Conservation (phyloP, 2,113 vertebrate genomes). For the Clarias gariepinus region DNA sequence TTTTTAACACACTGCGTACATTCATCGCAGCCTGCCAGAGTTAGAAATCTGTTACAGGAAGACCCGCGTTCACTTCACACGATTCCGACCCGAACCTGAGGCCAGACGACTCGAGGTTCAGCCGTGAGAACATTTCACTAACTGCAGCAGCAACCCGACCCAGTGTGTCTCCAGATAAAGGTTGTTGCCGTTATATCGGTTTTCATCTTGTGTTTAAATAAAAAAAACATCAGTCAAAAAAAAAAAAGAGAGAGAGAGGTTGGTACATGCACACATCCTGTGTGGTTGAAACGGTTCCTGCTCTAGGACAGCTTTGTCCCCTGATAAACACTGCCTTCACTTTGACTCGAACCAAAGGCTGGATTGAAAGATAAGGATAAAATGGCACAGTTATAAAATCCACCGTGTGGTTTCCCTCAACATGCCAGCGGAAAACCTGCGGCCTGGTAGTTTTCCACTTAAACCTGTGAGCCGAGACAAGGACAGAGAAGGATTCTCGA, state of each 20-base stretch:
- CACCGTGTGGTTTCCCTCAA: background rate
- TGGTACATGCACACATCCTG: conserved; percentile 38
- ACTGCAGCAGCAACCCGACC: background rate
- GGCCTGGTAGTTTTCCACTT: conserved; percentile 20
- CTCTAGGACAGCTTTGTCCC: background rate
- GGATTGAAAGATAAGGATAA: no score
- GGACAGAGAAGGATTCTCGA: background rate
- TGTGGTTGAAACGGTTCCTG: conserved; percentile 42
- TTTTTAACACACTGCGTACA: background rate
- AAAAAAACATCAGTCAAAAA: accelerated
- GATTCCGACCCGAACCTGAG: background rate
- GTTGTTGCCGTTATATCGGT: background rate
- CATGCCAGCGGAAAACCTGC: background rate
- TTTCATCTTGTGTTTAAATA: background rate
- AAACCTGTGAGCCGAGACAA: background rate
- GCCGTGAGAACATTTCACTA: conserved; percentile 5
- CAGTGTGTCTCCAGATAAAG: conserved; percentile 29
- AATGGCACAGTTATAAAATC: background rate
- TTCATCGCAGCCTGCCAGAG: background rate
- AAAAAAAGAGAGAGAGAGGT: background rate
- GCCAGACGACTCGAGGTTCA: background rate
- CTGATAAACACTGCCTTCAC: background rate
- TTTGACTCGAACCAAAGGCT: background rate
- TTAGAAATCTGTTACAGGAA: background rate
- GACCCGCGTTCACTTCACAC: background rate